These are phyloP conservation scores for Sphaerodactylus townsendi DNA, from an alignment of 2,113 vertebrate species.

Conservation along the genomic window DNA sequence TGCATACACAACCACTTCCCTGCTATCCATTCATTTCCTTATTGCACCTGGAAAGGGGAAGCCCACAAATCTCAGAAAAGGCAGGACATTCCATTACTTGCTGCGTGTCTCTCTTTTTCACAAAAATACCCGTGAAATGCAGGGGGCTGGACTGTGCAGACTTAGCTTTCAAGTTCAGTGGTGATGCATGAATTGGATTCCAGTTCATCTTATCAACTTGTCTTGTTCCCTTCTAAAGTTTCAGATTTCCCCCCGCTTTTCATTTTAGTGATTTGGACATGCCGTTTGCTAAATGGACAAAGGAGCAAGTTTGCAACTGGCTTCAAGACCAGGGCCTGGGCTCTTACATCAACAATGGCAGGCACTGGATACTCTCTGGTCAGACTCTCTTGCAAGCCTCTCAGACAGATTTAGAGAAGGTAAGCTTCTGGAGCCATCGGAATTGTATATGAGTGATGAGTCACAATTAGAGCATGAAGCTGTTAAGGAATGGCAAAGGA, in stretches of 20 bases:
- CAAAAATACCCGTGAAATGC: not conserved
- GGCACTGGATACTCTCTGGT: slow-evolving; percentile 91
- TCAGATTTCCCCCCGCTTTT: not conserved
- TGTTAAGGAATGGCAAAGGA: not conserved
- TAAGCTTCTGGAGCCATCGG: slow-evolving; percentile 57
- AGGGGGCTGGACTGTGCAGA: not conserved
- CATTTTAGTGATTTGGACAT: slow-evolving; percentile 87
- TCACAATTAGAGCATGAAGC: not conserved
- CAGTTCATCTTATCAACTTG: not conserved
- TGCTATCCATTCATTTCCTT: not conserved
- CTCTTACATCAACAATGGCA: slow-evolving; percentile 85
- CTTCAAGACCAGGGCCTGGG: slow-evolving; percentile 93
- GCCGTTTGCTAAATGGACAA: slow-evolving; percentile 96
- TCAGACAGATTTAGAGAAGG: slow-evolving; percentile 95
- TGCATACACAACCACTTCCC: not conserved
- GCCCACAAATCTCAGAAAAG: not conserved
- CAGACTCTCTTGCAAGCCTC: slow-evolving; percentile 96
- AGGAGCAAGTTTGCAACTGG: slow-evolving; percentile 95
- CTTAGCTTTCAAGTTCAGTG: not conserved
- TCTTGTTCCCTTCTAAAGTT: not conserved
- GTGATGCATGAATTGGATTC: not conserved
- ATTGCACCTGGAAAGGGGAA: not conserved
- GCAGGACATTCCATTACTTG: no score
- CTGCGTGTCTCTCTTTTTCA: not conserved
- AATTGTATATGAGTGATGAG: no score